Base-by-base conservation (phyloP, 2,113 vertebrate species). In the Elanoides forficatus region DNA sequence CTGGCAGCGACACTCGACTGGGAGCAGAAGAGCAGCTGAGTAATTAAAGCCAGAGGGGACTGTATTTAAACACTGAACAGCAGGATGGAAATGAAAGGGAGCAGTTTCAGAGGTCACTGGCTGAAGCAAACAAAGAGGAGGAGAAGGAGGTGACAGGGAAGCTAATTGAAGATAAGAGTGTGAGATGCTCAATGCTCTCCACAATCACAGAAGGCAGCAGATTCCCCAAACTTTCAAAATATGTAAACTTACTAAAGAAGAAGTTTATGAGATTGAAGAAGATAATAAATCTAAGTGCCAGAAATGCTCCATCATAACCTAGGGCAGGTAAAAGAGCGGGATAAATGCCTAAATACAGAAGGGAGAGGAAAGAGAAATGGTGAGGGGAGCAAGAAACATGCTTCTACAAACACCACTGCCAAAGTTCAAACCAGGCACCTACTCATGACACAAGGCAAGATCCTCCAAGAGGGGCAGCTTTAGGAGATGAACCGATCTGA, bases 21-120 rank as follows among this genome's bases (percentile, higher is more conserved):
- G 84, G 73, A 91, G 78, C 42, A 32, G 78, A 62, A 62, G 29
- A 78, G 55, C 60, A 93, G 84, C 81, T 71, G 84, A 90, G 86
- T 92, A 93, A 95, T 90, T 86, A 93, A 92, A 95, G 79, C 67
- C 86, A 73, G 86, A 90, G 67, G 82, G 82, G 59, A 58, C 79
- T 9, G 50, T 63, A 50, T 80, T 88, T 90, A 82, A 79, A 42
- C 91, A 88, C 72, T 6, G 0, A 92, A 62, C 75, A 91, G 86
- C 83, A 71, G 72, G 83, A 53, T 66, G 59, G 72, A 82, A 94
- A 82, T 2, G 1, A 83, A 94, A 88, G 74, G 62, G 48, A 93
- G 53, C 13, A 58, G n/a, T 48, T 95, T 52, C 88, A 71, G 85
- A 87, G 85, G 94, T 72, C 85, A 45, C 71, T 56, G 66, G n/a